These are phyloP conservation scores for Lipophrys pholis DNA, from an alignment of 2,113 vertebrate genomes.

Conservation along the genomic window DNA sequence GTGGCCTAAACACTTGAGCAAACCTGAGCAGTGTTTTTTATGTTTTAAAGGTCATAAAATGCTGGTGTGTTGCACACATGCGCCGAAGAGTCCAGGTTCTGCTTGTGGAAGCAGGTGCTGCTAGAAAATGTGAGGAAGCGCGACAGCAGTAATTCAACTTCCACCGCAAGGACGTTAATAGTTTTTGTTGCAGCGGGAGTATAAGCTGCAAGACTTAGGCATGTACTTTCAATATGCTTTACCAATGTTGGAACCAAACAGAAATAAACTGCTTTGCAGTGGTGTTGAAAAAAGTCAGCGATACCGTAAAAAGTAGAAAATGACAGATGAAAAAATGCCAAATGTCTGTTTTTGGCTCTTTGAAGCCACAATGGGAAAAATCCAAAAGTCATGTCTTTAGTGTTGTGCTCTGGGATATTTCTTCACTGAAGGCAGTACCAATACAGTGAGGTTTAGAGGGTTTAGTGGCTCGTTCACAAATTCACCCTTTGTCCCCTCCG, in stretches of 20 bases:
- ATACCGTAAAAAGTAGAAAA: constrained; percentile 3
- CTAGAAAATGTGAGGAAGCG: constrained; percentile 16
- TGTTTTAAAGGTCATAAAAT: constrained; percentile 49
- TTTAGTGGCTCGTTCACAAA: constrained; percentile 43
- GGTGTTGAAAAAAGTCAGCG: constrained; percentile 30
- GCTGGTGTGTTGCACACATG: constrained; percentile 17
- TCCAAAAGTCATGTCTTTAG: constrained; percentile 25
- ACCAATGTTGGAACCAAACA: constrained; percentile 39
- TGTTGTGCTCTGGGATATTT: constrained; percentile 28
- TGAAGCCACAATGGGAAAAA: constrained; percentile 37
- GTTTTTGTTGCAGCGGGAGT: constrained; percentile 26
- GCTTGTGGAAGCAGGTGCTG: constrained; percentile 27
- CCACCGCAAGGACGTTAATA: constrained; percentile 11
- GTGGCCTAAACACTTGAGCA: constrained; percentile 47
- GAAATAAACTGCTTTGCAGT: constrained; percentile 14
- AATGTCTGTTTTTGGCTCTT: constrained; percentile 26
- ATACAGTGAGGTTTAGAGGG: constrained; percentile 9
- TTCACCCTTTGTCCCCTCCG: background rate
- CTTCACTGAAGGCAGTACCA: constrained; percentile 7
- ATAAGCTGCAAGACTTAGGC: background rate
- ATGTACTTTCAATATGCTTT: background rate
- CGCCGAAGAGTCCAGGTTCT: constrained; percentile 12
- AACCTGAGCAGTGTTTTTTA: constrained; percentile 27
- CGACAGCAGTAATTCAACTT: constrained; percentile 1
- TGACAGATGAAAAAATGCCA: constrained; percentile 48